Base-by-base conservation (phyloP, 2,113 vertebrate species). In the Otus sunia region DNA sequence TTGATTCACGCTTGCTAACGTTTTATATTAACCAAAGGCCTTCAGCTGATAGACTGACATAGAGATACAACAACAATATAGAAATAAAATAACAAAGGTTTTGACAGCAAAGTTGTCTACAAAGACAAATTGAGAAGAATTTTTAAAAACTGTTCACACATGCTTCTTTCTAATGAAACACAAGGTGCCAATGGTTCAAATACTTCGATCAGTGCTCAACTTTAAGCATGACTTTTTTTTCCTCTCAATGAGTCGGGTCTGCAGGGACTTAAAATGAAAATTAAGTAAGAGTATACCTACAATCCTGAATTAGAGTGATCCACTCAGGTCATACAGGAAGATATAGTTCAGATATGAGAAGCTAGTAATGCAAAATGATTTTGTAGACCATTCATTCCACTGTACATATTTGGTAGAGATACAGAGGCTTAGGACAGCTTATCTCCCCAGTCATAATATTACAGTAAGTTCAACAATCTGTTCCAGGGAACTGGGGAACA, bases 361-460 rank as follows among this genome's bases (percentile, higher is more conserved):
- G 39, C 7, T 18, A 78, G 47, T 41, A 81, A 32, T 21, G 41
- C 59, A 81, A 84, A 93, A 10, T 15, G 25, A 30, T 84, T 68
- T 75, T 85, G 10, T 39, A 59, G 12, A 45, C 11, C 0, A 0
- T 36, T 82, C n/a, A 56, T 82, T 75, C 12, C 4, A 25, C 22
- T 45, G 64, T 23, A 47, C 47, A 3, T 39, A 49, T n/a, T 41
- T 88, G 53, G 12, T 55, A 85, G 58, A 75, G 64, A 75, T 45
- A 58, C 23, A 56, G 49, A 63, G 56, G 26, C 45, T 71, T 55
- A 13, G 11, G 3, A 15, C 26, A 62, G 25, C 6, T 81, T 77
- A 66, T 84, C 3, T 4, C 9, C n/a, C 19, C 19, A 69, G 76
- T 21, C 80, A 87, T 26, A 94, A 81, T 55, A 69, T 23, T 41